Conservation (phyloP, 2,113 vertebrate genomes). For the Oriolus oriolus region DNA sequence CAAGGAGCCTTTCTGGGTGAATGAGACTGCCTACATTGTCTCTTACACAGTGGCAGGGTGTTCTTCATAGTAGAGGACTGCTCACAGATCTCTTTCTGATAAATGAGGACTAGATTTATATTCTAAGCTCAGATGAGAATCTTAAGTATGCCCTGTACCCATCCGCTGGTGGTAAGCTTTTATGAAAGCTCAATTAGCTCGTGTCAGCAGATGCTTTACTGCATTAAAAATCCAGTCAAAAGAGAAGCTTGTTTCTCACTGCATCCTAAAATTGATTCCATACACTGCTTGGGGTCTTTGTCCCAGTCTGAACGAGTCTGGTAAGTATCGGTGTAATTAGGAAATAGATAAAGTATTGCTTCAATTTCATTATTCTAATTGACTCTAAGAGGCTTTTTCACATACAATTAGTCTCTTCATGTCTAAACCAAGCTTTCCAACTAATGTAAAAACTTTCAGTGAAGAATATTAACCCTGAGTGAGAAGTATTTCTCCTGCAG, state of each 20-base stretch:
- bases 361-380: slow-evolving; percentile 18
- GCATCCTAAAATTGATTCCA: background rate
- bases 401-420: background rate
- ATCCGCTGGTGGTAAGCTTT: background rate
- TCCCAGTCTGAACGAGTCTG: background rate
- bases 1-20: background rate
- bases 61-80: background rate
- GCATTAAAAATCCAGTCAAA: background rate
- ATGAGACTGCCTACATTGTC: background rate
- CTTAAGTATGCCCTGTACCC: background rate
- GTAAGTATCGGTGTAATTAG: background rate
- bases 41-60: background rate
- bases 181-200: background rate
- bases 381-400: background rate
- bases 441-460: background rate
- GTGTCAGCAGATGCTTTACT: background rate
- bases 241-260: background rate
- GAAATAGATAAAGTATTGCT: slow-evolving; percentile 3
- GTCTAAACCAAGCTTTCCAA: background rate
- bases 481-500: background rate
- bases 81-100: background rate
- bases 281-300: background rate
- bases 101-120: background rate
- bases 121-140: background rate
- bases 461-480: background rate